Evolutionary conservation across 2,888 invertebrate genomes (phyloP), one percentile per base, ranked within the genome.

Genomic region (Synergus umbraculus): DNA sequence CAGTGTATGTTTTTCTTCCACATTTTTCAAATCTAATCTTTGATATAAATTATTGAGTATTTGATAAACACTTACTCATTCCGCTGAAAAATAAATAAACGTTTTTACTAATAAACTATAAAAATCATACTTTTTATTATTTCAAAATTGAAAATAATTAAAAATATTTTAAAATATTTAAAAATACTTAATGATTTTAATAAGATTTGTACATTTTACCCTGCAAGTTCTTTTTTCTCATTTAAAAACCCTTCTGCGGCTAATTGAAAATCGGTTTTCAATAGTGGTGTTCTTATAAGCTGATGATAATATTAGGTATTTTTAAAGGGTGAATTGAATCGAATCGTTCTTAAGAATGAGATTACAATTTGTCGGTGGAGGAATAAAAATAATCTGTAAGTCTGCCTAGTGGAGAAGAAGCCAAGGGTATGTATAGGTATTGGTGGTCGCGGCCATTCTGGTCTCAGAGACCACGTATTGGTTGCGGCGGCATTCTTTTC

Each of bases 401-500:
- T 73, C 69, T 49, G 69, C 49, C 54, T 73, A 73, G 85, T 82
- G 81, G 84, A 82, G 83, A 80, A 84, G 79, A 79, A 79, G 73
- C 76, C 78, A 78, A 73, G 49, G 49, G 49, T 73, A 49, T 49
- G 69, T 73, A 73, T 73, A 37, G 76, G 81, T 80, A 84, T 83
- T 81, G 81, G 82, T 79, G 76, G 81, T 81, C 82, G 88, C 91
- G 91, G 91, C 92, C 92, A 91, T 92, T 91, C 90, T 90, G 89
- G 87, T 88, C 86, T 86, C 84, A 85, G 88, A 85, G 89, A 88
- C 88, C 91, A 90, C 90, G 92, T 89, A 92, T 92, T 92, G 92
- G 92, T 90, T 90, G 85, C 84, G 86, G 89, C 90, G 87, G 89
- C 90, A 91, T 92, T 92, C 92, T 92, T 92, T 92, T 92, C 90